These are phyloP conservation scores for Cylas formicarius DNA, from an alignment of 1,140 invertebrate species.

Conservation along the genomic window DNA sequence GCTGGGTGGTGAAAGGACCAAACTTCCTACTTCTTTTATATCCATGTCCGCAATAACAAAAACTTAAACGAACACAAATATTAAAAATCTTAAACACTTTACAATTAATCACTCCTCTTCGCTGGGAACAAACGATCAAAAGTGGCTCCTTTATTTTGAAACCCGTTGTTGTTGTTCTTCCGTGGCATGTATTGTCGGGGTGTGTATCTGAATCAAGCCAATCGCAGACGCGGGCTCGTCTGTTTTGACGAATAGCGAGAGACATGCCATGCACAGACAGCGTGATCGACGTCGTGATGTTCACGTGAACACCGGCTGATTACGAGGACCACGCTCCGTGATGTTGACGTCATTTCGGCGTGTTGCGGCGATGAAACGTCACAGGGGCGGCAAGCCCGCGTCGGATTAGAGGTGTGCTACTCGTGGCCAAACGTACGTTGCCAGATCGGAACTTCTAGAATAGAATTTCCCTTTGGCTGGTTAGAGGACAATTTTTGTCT, in stretches of 20 bases:
- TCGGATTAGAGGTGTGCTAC: not conserved
- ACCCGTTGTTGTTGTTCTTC: slow-evolving; percentile 33
- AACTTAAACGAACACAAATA: not conserved
- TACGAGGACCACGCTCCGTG: slow-evolving; percentile 40
- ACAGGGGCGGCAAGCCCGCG: slow-evolving; percentile 30
- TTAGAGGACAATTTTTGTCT: no score
- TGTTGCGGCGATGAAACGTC: slow-evolving; percentile 42
- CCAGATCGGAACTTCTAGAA: no score
- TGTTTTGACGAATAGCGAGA: no score
- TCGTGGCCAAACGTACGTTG: no score
- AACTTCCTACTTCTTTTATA: slow-evolving; percentile 5
- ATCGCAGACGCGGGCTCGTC: no score
- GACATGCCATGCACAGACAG: slow-evolving; percentile 44
- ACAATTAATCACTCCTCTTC: not conserved
- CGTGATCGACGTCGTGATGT: slow-evolving; percentile 49
- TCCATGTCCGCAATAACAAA: slow-evolving; percentile 6
- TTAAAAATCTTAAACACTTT: slow-evolving; percentile 1
- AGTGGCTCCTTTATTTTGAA: slow-evolving; percentile 32
- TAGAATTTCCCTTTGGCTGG: no score
- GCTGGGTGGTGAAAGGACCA: slow-evolving; percentile 49
- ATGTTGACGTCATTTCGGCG: slow-evolving; percentile 48
- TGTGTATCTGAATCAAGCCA: slow-evolving; percentile 38
- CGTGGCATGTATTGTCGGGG: slow-evolving; percentile 28
- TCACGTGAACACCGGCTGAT: slow-evolving; percentile 52
- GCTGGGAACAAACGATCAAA: slow-evolving; percentile 3